Evolutionary conservation across 2,113 vertebrate species (phyloP), one percentile per base, ranked within the genome.

Genomic region (Xenopus borealis): DNA sequence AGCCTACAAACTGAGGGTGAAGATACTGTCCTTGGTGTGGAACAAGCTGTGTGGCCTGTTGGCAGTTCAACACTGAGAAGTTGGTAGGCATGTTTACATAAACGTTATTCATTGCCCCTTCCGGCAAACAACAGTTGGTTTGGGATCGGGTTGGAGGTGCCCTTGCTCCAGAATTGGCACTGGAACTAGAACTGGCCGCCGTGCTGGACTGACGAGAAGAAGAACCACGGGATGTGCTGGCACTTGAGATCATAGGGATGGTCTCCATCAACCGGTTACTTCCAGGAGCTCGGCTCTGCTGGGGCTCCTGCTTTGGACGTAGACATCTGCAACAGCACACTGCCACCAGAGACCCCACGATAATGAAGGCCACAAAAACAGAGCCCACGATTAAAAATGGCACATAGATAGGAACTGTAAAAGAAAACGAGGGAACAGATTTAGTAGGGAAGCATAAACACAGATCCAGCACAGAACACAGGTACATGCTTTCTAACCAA

Each of bases 81-180:
- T 97, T 98, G 0, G 96, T 96, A 14, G 97, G 97, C 95, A 99
- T 96, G 89, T 97, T 96, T 81, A 98, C 94, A 0, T 97, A 99
- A 71, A 98, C 95, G 0, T 93, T 93, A 75, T 92, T 93, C 91
- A 93, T 91, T 79, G 95, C 92, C 80, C 94, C 96, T 30, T 98
- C 97, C 0, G 96, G 93, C 75, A 96, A 81, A 73, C 95, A 98
- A 85, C 95, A 98, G 83, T 94, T 95, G 83, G 96, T 95, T 87
- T 98, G 97, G 0, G 97, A 92, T 66, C 96, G 90, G 1, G 95
- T 89, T 0, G 95, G 86, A 0, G 92, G 91, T 0, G 88, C 86
- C 30, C 94, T 89, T 63, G 79, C 89, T 0, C 90, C 87, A 0
- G 94, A 92, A 12, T 97, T 97, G 80, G 94, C 97, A 0, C 96